Evolutionary conservation across 1,140 invertebrate species (phyloP).

Genomic region (Carposina sasakii): DNA sequence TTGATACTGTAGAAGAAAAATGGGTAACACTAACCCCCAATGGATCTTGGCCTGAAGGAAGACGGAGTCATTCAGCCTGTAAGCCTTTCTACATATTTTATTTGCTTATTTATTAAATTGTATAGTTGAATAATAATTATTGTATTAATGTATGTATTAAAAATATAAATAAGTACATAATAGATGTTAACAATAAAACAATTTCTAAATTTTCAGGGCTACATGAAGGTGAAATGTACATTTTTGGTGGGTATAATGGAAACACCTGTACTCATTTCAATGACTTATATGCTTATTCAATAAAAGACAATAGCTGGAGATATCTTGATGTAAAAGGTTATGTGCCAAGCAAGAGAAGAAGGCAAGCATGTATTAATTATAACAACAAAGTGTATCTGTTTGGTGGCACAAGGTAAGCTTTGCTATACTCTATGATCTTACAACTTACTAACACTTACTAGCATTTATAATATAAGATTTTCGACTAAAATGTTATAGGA

Average conservation of each 20-base stretch:
- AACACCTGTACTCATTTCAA: constrained; percentile 83
- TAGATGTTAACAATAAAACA: no score
- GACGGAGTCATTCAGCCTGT: constrained; percentile 93
- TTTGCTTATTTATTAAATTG: constrained; percentile 10
- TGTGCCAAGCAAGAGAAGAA: constrained; percentile 79
- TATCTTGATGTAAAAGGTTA: constrained; percentile 74
- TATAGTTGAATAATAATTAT: not conserved
- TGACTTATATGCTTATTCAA: constrained; percentile 84
- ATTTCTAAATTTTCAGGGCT: constrained; percentile 70
- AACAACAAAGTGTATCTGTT: constrained; percentile 84
- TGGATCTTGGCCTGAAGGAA: constrained; percentile 78
- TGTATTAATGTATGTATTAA: not conserved
- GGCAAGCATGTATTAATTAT: constrained; percentile 85
- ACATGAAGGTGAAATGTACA: constrained; percentile 82
- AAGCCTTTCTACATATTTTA: constrained; percentile 49
- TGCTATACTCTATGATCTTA: not conserved
- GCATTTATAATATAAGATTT: no score
- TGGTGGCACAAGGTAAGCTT: constrained; percentile 84
- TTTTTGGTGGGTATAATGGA: constrained; percentile 93
- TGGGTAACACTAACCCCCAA: constrained; percentile 77
- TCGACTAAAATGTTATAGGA: no score
- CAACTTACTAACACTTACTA: not conserved
- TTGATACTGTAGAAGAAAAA: constrained; percentile 79
- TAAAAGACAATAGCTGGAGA: constrained; percentile 76
- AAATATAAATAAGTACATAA: no score